Evolutionary conservation across 2,888 invertebrate species (phyloP).

Genomic region (Drosophila emarginata): DNA sequence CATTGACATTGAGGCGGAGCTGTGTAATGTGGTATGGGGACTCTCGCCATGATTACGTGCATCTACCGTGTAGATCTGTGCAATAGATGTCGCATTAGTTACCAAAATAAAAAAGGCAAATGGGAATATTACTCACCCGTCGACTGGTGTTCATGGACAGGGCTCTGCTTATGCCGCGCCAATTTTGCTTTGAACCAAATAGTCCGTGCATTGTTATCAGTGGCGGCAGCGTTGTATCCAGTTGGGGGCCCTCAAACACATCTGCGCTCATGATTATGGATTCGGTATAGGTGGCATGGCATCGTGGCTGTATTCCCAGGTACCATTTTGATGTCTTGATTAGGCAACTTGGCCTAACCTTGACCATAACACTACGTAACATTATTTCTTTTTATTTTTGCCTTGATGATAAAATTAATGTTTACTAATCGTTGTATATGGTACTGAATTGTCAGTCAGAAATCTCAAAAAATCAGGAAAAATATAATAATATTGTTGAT

Average conservation of each 20-base stretch:
- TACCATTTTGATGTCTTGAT: neutral
- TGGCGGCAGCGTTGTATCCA: constrained; percentile 83
- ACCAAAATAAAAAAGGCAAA: neutral
- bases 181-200: constrained; percentile 93
- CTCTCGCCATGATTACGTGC: constrained; percentile 98
- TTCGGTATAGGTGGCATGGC: neutral
- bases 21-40: constrained; percentile 89
- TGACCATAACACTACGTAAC: neutral
- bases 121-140: constrained; percentile 82
- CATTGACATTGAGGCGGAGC: constrained; percentile 88
- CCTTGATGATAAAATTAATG: neutral
- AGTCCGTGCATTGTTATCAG: constrained; percentile 93
- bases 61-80: constrained; percentile 86
- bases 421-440: neutral
- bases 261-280: constrained; percentile 87
- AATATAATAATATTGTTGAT: neutral
- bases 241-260: constrained; percentile 85
- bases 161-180: constrained; percentile 90
- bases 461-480: neutral
- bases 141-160: constrained; percentile 84
- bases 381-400: neutral
- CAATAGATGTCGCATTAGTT: neutral
- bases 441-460: neutral
- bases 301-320: neutral
- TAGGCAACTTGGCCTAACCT: constrained; percentile 3